Evolutionary conservation across 2,113 vertebrate genomes (phyloP).

Genomic region (Microcebus lehilahytsara): DNA sequence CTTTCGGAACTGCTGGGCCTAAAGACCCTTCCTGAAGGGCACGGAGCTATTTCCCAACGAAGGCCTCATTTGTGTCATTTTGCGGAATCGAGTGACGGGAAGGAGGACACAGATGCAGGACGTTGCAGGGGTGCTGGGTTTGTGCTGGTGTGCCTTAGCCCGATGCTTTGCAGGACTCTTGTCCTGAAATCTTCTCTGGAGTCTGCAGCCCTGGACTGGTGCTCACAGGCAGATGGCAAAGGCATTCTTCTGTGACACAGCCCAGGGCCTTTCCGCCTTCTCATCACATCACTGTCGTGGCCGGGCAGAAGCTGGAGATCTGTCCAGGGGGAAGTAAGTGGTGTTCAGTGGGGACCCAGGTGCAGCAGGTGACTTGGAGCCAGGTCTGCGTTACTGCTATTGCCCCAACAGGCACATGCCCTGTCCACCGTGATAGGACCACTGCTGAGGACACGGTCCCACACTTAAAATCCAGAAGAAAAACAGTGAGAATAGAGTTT

Average conservation of each 20-base stretch:
- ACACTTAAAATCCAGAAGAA: neutral
- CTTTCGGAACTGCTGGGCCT: neutral
- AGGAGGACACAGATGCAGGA: neutral
- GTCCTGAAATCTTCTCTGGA: neutral
- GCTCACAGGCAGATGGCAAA: neutral
- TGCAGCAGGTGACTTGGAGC: rapidly evolving
- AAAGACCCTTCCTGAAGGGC: neutral
- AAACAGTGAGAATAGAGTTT: neutral
- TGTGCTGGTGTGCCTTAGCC: neutral
- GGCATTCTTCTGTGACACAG: rapidly evolving
- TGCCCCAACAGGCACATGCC: neutral
- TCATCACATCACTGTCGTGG: rapidly evolving
- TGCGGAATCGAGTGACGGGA: neutral
- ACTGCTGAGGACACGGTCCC: neutral
- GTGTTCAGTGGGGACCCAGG: no score
- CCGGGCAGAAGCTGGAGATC: rapidly evolving
- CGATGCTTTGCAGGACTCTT: rapidly evolving
- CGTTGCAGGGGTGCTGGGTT: neutral
- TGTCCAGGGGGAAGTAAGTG: no score
- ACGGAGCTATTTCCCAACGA: neutral
- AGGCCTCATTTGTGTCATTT: neutral
- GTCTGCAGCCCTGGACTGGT: neutral
- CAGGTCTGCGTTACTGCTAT: neutral
- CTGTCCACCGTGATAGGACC: neutral
- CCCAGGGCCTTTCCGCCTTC: neutral